phyloP scores from a whole-genome alignment of 2,888 invertebrate species.

The Cordilura impudica region DNA sequence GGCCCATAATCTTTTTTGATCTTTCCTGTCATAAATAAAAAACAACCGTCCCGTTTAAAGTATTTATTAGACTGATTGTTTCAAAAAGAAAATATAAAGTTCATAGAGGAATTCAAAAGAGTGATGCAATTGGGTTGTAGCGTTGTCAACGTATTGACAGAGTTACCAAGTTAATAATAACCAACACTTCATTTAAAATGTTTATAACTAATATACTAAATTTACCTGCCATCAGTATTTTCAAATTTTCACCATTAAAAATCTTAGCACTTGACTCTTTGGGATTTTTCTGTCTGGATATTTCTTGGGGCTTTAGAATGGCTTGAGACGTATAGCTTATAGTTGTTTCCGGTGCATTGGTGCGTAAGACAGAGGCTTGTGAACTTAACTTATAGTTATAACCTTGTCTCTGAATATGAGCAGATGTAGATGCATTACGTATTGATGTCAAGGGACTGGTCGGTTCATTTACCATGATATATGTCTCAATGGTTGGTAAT shows the following conservation, averaged over 20 bases:
- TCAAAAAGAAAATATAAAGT: no score
- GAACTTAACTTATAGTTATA: neutral
- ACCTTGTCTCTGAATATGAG: constrained; percentile 26
- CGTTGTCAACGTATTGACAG: no score
- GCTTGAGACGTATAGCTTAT: neutral
- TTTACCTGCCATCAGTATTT: constrained; percentile 69
- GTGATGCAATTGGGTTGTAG: no score
- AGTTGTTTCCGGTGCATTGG: constrained; percentile 7
- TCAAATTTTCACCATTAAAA: constrained; percentile 58
- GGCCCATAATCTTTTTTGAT: no score
- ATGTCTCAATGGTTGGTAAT: constrained; percentile 76
- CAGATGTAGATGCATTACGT: constrained; percentile 11
- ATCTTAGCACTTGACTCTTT: constrained; percentile 22
- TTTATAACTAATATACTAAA: no score
- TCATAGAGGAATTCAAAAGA: no score
- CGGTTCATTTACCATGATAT: constrained; percentile 77
- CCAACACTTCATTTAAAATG: no score
- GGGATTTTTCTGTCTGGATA: neutral
- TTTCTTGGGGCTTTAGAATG: neutral
- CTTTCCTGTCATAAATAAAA: no score
- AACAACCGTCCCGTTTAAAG: no score
- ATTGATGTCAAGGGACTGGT: constrained; percentile 52
- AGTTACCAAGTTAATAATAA: no score
- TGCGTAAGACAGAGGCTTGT: neutral
- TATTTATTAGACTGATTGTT: no score